A percentile compares a stretch with the other conserved stretches of the same genome.
Conservation (phyloP, 2,888 invertebrate genomes). For the Lucinisca nassula region DNA sequence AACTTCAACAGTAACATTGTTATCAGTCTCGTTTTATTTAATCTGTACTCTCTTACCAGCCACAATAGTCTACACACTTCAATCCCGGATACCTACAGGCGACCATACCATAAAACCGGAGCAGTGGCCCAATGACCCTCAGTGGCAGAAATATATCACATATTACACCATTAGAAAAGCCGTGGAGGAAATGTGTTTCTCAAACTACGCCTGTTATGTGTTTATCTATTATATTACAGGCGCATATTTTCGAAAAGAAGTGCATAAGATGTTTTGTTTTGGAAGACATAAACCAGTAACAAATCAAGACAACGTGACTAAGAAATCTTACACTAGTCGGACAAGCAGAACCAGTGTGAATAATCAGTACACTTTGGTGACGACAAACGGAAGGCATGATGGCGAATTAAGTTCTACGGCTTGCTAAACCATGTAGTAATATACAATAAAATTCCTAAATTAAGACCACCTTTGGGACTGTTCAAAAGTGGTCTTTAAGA, state of each 20-base stretch:
- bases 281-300: conserved; percentile 24
- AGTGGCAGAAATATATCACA: conserved; percentile 84
- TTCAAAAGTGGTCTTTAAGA: no score
- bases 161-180: conserved; percentile 82
- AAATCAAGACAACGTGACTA: background rate
- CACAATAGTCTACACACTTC: conserved; percentile 85
- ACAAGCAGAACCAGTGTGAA: background rate
- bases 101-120: conserved; percentile 70
- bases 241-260: conserved; percentile 84
- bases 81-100: conserved; percentile 78
- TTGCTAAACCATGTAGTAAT: background rate
- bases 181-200: conserved; percentile 85
- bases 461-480: no score
- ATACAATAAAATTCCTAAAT: no score
- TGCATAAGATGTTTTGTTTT: conserved; percentile 73
- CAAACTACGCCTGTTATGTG: conserved; percentile 87
- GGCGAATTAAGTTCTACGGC: conserved; percentile 30
- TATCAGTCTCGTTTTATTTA: conserved; percentile 87
- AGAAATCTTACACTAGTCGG: background rate
- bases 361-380: conserved; percentile 62
- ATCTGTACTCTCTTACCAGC: conserved; percentile 87
- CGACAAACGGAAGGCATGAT: conserved; percentile 57
- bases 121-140: conserved; percentile 76
- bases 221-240: conserved; percentile 87
- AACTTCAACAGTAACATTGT: conserved; percentile 86